phyloP scores from a whole-genome alignment of 2,797 vertebrate species.

The Masticophis lateralis region DNA sequence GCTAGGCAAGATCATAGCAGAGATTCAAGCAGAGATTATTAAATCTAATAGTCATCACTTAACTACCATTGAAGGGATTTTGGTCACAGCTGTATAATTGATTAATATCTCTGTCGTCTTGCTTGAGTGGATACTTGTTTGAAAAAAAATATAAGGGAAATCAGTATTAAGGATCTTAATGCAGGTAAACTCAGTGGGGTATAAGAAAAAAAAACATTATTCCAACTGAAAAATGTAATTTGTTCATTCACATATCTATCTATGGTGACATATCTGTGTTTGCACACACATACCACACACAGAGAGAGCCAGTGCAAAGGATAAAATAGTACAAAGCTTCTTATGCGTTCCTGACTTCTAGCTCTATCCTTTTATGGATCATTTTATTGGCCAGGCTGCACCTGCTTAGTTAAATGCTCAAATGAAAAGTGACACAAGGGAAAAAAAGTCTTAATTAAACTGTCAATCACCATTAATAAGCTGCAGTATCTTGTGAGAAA shows the following conservation, averaged over 20 bases:
- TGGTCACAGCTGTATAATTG: conserved; percentile 19
- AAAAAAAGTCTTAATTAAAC: conserved; percentile 5
- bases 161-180: neutral
- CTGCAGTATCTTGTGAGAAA: neutral
- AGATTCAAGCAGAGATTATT: conserved; percentile 16
- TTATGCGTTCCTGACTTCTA: neutral
- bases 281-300: neutral
- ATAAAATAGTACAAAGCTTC: neutral
- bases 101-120: conserved; percentile 9
- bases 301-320: neutral
- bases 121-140: conserved; percentile 18
- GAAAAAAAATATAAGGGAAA: conserved; percentile 8
- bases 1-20: conserved; percentile 5
- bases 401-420: neutral
- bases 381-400: conserved; percentile 10
- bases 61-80: conserved; percentile 16
- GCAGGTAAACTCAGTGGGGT: neutral
- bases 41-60: conserved; percentile 14
- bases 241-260: neutral
- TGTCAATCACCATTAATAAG: conserved; percentile 31
- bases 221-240: neutral
- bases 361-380: neutral
- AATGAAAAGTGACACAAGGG: conserved; percentile 23
- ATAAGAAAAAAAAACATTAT: neutral
- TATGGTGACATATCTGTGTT: neutral